Evolutionary conservation across 2,113 vertebrate genomes (phyloP), one percentile per base, ranked within the genome.

Genomic region (Amia ocellicauda): DNA sequence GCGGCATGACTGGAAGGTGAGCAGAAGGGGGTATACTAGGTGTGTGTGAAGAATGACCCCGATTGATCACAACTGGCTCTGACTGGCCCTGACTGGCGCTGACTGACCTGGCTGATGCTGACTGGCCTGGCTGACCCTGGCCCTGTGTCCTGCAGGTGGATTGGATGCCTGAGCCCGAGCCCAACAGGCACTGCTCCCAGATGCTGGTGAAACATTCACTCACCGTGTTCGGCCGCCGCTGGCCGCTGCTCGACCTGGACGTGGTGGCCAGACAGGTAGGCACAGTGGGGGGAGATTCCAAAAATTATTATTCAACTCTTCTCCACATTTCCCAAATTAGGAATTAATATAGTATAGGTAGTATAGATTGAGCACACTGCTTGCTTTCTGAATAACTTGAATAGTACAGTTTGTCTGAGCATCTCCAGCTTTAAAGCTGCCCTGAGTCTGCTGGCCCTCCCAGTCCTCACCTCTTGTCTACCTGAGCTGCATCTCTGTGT

Each of bases 1-100:
- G 20, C 83, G 72, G 3, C 91, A 94, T 17, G 41, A 74, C 27
- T 94, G 93, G 93, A 88, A 93, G 86, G 91, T 91, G 68, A 62
- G 60, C 10, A 0, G 56, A 9, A 17, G 8, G 11, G 11, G 17
- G 40, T 52, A 11, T 26, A 27, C 28, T 26, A 29, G 26, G 17
- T 9, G 20, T 62, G 29, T 51, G 26, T 17, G 5, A n/a, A 42
- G 3, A n/a, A 28, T 3, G 13, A 16, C 20, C 9, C 11, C 19
- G 27, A 7, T 0, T 1, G 3, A 24, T 7, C 3, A 27, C 4
- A 55, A 19, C 5, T 27, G 24, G 17, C 19, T 42, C 14, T 8
- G 29, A 40, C 36, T 56, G 17, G 51, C 7, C 36, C 2, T 43
- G 7, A 42, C 7, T 41, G 2, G n/a, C n/a, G n/a, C n/a, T n/a